Conservation (phyloP, 2,888 invertebrate genomes). For the Cordilura impudica region DNA sequence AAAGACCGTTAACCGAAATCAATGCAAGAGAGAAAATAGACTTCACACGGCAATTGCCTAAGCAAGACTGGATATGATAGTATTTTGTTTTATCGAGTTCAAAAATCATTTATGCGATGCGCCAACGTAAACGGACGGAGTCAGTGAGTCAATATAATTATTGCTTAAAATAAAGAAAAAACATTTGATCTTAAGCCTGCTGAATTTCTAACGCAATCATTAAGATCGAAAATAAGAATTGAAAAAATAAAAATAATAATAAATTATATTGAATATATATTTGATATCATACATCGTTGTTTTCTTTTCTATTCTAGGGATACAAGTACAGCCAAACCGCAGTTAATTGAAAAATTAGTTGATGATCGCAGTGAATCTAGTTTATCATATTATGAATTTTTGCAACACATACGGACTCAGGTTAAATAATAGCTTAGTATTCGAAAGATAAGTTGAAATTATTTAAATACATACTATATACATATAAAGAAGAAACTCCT, state of each 20-base stretch:
- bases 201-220: no score
- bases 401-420: constrained; percentile 95
- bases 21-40: no score
- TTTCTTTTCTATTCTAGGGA: constrained; percentile 83
- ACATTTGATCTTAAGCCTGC: no score
- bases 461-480: constrained; percentile 47
- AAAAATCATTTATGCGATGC: no score
- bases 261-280: background rate
- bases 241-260: background rate
- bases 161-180: no score
- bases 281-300: background rate
- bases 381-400: constrained; percentile 98
- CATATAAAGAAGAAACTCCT: constrained; percentile 15
- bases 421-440: constrained; percentile 84
- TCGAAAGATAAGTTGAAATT: constrained; percentile 68
- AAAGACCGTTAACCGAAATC: no score
- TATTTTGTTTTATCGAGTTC: no score
- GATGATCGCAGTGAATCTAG: constrained; percentile 97
- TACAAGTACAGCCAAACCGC: constrained; percentile 88
- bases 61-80: no score
- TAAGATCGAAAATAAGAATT: no score
- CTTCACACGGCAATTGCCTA: no score
- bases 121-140: no score
- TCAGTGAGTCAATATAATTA: no score
- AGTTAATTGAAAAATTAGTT: constrained; percentile 92